Base-by-base conservation (phyloP, 92 coral and sea anemone genomes). In the Epizoanthus rinbou region DNA sequence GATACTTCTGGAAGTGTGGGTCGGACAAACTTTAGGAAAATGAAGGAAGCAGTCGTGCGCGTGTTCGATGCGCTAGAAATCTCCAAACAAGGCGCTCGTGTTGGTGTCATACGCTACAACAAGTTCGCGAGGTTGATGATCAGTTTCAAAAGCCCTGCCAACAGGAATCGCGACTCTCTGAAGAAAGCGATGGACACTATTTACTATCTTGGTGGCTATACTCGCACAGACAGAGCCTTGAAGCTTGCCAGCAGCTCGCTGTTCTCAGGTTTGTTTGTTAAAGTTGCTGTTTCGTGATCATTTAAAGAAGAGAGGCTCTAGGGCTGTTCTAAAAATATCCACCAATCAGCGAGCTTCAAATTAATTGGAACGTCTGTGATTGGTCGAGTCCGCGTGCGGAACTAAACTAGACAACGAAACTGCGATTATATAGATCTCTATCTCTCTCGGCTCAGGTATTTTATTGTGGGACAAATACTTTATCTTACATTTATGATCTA, bases 141-240 rank as follows among this genome's bases (percentile, higher is more conserved):
- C 17, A 41, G 31, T 43, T 67, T 67, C 73, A 67, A 67, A 17
- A 67, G 73, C 73, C 18, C 73, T 67, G 50, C 73, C 73, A 67
- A 67, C 22, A 5, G 6, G 37, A 67, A 67, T 67, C 73, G 47
- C 39, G 17, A 28, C 21, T 67, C 73, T 67, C 50, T 67, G 73
- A 67, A 67, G 37, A 67, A 67, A 35, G 73, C 73, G 41, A 67
- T 67, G 73, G 73, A 67, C 13, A 67, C 18, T 41, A 67, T 67
- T 33, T 67, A 67, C 73, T 67, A 67, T 1, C 47, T 67, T 67
- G 73, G 73, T n/a, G 73, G 73, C 10, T 31, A 67, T 15, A 67
- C 73, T 15, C 43, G 73, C 31, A 67, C 73, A 8, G 73, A 67
- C 73, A 67, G 73, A 67, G 73, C 73, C 50, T 67, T 67, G 22